A percentile compares a stretch with the other conserved stretches of the same genome.
Conservation (phyloP, 35 echinoderm and acorn worm genomes). For the Chiridota heheva region DNA sequence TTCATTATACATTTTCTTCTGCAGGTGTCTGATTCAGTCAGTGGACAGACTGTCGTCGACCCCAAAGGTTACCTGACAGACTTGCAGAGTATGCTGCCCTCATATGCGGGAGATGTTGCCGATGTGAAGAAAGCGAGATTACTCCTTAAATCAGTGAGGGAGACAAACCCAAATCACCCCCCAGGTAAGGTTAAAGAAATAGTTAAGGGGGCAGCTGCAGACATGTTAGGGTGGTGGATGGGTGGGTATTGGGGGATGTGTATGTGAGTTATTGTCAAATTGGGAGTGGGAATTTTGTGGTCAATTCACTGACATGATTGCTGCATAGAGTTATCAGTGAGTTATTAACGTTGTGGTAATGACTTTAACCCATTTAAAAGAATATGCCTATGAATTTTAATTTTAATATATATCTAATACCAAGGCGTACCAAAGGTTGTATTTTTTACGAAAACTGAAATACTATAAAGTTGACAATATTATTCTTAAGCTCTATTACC, state of each 20-base stretch:
- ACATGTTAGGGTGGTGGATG: neutral
- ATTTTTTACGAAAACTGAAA: too few species aligned
- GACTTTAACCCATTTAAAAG: too few species aligned
- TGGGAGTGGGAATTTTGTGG: neutral
- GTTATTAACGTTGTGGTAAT: too few species aligned
- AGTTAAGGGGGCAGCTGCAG: neutral
- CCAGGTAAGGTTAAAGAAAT: slow-evolving; percentile 59
- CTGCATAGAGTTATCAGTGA: too few species aligned
- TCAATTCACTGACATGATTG: neutral
- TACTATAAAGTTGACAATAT: too few species aligned
- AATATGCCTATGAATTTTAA: too few species aligned
- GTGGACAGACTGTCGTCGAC: slow-evolving; percentile 97
- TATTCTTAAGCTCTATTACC: too few species aligned
- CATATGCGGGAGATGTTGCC: slow-evolving; percentile 88
- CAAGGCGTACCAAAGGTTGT: too few species aligned
- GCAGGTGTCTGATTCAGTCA: slow-evolving; percentile 94
- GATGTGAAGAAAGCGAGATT: slow-evolving; percentile 95
- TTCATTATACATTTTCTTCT: too few species aligned
- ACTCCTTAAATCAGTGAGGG: slow-evolving; percentile 86
- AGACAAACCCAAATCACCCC: slow-evolving; percentile 94
- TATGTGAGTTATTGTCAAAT: neutral
- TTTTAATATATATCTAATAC: too few species aligned
- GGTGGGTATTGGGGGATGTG: neutral
- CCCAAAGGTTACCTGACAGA: slow-evolving; percentile 98
- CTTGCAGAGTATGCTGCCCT: slow-evolving; percentile 98